These are phyloP conservation scores for Margarornis squamiger DNA, from an alignment of 2,797 vertebrate genomes.

Conservation along the genomic window DNA sequence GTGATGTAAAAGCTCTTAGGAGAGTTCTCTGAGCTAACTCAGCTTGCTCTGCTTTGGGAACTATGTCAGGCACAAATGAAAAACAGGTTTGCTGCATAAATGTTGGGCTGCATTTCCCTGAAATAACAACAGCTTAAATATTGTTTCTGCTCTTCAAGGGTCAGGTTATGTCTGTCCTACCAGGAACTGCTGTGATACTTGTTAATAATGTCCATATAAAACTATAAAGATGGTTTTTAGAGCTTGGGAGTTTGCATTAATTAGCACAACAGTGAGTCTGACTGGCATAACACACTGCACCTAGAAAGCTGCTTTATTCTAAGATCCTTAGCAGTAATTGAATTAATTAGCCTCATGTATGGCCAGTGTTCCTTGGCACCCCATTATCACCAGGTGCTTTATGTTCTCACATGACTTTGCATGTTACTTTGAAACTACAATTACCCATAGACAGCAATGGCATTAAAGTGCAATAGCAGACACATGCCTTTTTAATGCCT, in stretches of 20 bases:
- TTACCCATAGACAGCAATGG: neutral
- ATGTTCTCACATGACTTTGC: conserved; percentile 1
- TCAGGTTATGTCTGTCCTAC: neutral
- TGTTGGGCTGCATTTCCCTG: neutral
- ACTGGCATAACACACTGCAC: neutral
- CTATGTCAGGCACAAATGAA: neutral
- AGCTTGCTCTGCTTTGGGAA: neutral
- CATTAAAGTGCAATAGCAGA: conserved; percentile 42
- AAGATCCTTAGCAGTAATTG: neutral
- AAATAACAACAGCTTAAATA: neutral
- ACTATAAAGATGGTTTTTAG: neutral
- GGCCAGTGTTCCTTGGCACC: neutral
- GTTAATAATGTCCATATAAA: neutral
- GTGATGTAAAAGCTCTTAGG: neutral
- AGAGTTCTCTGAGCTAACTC: neutral
- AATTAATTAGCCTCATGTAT: neutral
- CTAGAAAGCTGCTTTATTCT: neutral
- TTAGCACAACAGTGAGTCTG: neutral
- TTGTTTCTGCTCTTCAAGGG: neutral
- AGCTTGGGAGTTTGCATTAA: neutral
- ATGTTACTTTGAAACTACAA: conserved; percentile 6
- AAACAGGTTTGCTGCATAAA: neutral
- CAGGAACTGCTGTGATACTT: neutral
- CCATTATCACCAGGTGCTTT: neutral
- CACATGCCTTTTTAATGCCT: conserved; percentile 30